These are phyloP conservation scores for Leptocoma aspasia DNA, from an alignment of 2,113 vertebrate genomes.

Conservation along the genomic window DNA sequence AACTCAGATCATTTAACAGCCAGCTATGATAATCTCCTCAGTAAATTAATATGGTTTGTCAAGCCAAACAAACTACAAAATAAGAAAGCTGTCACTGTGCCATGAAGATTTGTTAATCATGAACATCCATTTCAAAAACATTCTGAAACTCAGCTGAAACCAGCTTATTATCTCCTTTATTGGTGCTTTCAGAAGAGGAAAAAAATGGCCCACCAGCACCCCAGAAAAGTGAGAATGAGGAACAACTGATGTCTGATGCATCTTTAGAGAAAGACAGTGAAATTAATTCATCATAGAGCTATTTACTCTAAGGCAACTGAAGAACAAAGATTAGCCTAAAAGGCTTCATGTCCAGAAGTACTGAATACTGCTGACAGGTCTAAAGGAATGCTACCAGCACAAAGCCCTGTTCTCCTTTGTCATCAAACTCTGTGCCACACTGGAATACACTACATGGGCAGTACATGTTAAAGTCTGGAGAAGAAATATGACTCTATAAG, in stretches of 20 bases:
- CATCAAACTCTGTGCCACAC: neutral
- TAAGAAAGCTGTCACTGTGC: neutral
- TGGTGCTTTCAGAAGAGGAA: neutral
- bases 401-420: neutral
- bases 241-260: neutral
- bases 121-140: neutral
- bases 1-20: neutral
- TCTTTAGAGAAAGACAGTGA: neutral
- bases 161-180: neutral
- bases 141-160: neutral
- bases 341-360: neutral
- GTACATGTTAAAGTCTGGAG: neutral
- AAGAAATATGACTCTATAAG: neutral
- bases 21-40: neutral
- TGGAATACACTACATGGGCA: neutral
- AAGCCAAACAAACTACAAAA: slow-evolving; percentile 21
- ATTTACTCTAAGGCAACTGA: neutral
- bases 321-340: neutral
- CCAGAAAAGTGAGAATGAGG: neutral
- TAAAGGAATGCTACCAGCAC: neutral
- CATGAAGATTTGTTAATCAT: neutral
- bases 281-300: neutral
- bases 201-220: neutral
- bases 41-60: neutral
- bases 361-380: neutral